These are phyloP conservation scores for Lathamus discolor DNA, from an alignment of 2,113 vertebrate genomes.

Conservation along the genomic window DNA sequence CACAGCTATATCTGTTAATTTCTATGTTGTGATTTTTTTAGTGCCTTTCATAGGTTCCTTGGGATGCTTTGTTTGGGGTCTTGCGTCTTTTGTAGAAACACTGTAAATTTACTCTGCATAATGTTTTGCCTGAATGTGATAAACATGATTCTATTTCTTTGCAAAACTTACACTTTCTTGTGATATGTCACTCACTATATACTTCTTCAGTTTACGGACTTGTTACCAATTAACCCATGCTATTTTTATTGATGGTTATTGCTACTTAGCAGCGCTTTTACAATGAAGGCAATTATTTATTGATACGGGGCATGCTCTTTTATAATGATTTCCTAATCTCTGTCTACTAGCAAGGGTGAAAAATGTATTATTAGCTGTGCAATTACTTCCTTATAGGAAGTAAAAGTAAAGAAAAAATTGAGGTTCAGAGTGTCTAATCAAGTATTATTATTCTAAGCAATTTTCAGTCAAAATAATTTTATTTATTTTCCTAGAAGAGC, in stretches of 20 bases:
- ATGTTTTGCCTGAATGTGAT: neutral
- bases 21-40: neutral
- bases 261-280: neutral
- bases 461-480: neutral
- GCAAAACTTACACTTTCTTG: neutral
- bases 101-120: neutral
- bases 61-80: fast-evolving
- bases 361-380: slow-evolving; percentile 18
- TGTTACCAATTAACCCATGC: neutral
- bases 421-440: neutral
- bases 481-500: neutral
- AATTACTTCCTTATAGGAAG: slow-evolving; percentile 22
- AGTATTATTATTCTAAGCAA: neutral
- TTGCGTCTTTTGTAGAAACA: neutral
- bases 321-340: neutral
- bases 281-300: neutral
- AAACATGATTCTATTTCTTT: neutral
- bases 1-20: neutral
- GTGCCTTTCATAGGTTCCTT: neutral
- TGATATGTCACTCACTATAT: neutral
- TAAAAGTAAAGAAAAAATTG: neutral
- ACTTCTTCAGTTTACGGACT: neutral
- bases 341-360: neutral
- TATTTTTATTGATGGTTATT: neutral
- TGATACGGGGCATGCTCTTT: neutral